A percentile compares a stretch with the other conserved stretches of the same genome.
Evolutionary conservation across 2,113 vertebrate genomes (phyloP).

Genomic region (Lagopus muta): DNA sequence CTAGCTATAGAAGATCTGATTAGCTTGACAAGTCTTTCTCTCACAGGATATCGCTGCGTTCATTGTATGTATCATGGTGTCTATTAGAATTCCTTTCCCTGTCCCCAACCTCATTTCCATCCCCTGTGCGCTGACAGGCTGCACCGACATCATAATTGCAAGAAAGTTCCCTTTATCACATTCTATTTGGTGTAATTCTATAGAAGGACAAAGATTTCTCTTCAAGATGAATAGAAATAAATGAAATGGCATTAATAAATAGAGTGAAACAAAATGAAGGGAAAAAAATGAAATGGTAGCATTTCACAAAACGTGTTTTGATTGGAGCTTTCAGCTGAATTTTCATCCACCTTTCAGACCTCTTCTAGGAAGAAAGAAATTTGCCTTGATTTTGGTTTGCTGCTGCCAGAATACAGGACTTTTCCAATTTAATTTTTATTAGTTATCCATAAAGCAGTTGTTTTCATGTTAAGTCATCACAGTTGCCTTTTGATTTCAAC

Average conservation of each 20-base stretch:
- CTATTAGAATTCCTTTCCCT: constrained; percentile 85
- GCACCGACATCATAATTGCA: constrained; percentile 84
- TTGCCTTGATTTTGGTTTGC: constrained; percentile 71
- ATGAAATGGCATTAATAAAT: constrained; percentile 82
- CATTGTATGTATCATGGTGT: constrained; percentile 84
- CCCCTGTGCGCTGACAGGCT: constrained; percentile 81
- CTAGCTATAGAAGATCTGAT: constrained; percentile 86
- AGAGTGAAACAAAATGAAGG: constrained; percentile 80
- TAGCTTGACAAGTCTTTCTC: constrained; percentile 85
- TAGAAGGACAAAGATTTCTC: constrained; percentile 85
- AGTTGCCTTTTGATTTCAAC: constrained; percentile 78
- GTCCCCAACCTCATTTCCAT: constrained; percentile 85
- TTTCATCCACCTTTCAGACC: constrained; percentile 74
- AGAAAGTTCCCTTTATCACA: constrained; percentile 86
- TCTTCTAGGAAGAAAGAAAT: constrained; percentile 67
- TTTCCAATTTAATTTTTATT: constrained; percentile 82
- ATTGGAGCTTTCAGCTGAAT: constrained; percentile 78
- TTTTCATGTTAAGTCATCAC: constrained; percentile 79
- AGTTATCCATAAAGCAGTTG: constrained; percentile 74
- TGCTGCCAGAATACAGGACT: constrained; percentile 66
- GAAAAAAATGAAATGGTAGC: constrained; percentile 68
- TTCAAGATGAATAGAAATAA: constrained; percentile 82
- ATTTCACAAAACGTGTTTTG: constrained; percentile 78
- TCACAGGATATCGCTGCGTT: constrained; percentile 81
- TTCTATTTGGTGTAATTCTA: constrained; percentile 85